phyloP scores from a whole-genome alignment of 2,113 vertebrate genomes.

The Myrmophylax atrothorax region DNA sequence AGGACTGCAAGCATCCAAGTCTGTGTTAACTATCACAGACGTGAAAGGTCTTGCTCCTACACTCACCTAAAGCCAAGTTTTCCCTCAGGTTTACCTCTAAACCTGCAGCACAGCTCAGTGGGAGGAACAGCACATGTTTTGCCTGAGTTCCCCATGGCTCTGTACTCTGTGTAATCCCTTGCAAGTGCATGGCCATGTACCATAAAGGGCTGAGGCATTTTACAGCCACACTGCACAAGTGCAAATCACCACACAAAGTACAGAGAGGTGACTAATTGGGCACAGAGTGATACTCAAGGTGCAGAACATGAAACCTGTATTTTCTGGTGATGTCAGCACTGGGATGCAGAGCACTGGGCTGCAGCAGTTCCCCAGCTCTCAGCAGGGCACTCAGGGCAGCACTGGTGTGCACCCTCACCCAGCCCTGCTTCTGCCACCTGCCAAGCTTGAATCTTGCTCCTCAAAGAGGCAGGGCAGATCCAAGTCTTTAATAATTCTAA shows the following conservation, averaged over 20 bases:
- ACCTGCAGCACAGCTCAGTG: neutral
- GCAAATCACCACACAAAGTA: neutral
- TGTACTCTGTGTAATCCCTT: neutral
- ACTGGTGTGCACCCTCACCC: fast-evolving
- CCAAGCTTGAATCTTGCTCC: neutral
- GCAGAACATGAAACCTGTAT: fast-evolving
- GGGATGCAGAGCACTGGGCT: neutral
- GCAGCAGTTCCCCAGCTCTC: neutral
- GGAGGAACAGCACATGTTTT: neutral
- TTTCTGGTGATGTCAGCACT: neutral
- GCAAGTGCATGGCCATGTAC: neutral
- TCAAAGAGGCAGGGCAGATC: neutral
- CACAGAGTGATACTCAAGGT: neutral
- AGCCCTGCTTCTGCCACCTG: neutral
- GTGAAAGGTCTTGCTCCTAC: neutral
- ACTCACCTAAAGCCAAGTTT: neutral
- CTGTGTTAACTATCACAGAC: neutral
- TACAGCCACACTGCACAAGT: neutral
- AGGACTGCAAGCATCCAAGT: neutral
- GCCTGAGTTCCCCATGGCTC: neutral
- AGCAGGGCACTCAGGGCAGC: neutral
- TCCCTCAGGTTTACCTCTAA: neutral
- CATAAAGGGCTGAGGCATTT: neutral
- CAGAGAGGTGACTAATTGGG: neutral
- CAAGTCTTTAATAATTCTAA: neutral